Conservation (phyloP, 1,140 invertebrate genomes). For the Nasonia vitripennis region DNA sequence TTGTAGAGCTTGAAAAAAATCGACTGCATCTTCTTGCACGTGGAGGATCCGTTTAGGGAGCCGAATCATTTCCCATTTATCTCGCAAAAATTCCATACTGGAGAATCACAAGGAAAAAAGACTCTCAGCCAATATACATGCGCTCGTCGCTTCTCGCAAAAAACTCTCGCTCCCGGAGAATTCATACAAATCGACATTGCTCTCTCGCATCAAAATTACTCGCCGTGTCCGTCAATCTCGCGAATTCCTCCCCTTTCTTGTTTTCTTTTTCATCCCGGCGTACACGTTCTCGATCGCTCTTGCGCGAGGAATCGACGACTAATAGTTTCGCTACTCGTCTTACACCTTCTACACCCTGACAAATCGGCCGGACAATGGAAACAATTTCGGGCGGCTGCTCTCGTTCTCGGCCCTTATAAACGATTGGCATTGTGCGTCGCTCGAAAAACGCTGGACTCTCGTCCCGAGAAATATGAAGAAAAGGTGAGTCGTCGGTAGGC, state of each 20-base stretch:
- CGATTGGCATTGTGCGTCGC: slow-evolving; percentile 66
- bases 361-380: slow-evolving; percentile 73
- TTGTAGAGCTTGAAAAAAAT: too few species aligned
- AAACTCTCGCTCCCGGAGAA: not conserved
- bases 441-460: slow-evolving; percentile 41
- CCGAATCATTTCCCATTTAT: too few species aligned
- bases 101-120: not conserved
- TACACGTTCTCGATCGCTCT: not conserved
- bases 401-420: slow-evolving; percentile 57
- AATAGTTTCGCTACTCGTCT: slow-evolving; percentile 73
- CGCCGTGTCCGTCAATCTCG: not conserved
- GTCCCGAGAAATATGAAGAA: slow-evolving; percentile 52
- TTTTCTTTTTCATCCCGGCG: not conserved
- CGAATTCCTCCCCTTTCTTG: not conserved
- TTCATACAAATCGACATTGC: not conserved
- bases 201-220: not conserved
- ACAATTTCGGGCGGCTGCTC: slow-evolving; percentile 66
- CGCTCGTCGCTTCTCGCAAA: not conserved
- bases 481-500: slow-evolving; percentile 8
- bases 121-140: not conserved
- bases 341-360: slow-evolving; percentile 65
- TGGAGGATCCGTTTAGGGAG: too few species aligned
- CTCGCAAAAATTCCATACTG: too few species aligned
- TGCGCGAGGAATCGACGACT: slow-evolving; percentile 53
- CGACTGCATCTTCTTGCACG: too few species aligned